These are phyloP conservation scores for Paedocypris micromegethes DNA, from an alignment of 2,797 vertebrate genomes.

Conservation along the genomic window DNA sequence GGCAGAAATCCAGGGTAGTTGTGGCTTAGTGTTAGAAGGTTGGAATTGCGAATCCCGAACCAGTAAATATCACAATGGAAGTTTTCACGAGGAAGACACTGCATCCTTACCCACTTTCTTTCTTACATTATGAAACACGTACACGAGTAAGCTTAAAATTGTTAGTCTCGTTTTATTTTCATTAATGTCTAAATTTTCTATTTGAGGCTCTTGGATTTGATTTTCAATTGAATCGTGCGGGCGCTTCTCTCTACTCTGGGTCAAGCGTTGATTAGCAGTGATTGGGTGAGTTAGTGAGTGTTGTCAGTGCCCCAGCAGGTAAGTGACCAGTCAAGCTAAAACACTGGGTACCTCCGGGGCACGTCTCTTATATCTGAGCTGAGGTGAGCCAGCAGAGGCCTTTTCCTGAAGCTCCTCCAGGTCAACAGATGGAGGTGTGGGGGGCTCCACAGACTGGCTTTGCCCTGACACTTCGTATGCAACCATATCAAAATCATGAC, in stretches of 20 bases:
- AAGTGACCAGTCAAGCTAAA: slow-evolving; percentile 51
- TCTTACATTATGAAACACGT: slow-evolving; percentile 12
- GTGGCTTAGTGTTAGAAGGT: no score
- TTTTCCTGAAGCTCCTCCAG: slow-evolving; percentile 56
- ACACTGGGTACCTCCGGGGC: slow-evolving; percentile 71
- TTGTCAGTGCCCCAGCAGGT: slow-evolving; percentile 49
- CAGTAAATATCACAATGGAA: no score
- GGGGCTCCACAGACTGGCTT: slow-evolving; percentile 52
- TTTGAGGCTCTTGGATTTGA: no score
- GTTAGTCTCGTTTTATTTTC: no score
- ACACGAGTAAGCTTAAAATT: no score
- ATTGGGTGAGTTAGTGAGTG: slow-evolving; percentile 58
- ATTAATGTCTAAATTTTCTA: no score
- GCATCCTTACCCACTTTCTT: no score
- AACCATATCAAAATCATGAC: slow-evolving; percentile 68
- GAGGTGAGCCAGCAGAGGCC: slow-evolving; percentile 54
- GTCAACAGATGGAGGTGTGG: slow-evolving; percentile 34
- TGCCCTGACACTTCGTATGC: slow-evolving; percentile 71
- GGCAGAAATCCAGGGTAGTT: no score
- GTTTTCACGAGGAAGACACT: no score
- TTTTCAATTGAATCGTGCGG: no score
- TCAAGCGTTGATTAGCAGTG: slow-evolving; percentile 47
- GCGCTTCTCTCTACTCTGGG: no score
- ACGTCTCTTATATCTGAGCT: slow-evolving; percentile 69
- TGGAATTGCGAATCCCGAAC: no score